Evolutionary conservation across 2,113 vertebrate species (phyloP), one percentile per base, ranked within the genome.

Genomic region (Poeciliopsis prolifica): DNA sequence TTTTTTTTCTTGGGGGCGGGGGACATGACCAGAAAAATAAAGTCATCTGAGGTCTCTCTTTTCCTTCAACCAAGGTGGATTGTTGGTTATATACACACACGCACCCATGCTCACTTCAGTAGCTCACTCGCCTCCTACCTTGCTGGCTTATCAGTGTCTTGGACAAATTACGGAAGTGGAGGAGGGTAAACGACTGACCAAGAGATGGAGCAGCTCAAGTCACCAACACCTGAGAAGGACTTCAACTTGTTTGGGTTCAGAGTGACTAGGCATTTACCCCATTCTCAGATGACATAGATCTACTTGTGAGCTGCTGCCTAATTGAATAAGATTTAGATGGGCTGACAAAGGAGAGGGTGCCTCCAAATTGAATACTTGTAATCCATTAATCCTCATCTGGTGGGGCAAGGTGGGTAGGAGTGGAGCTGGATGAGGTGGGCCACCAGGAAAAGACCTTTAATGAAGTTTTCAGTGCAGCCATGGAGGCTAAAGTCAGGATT

Each of bases 321-420:
- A 93, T 86, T 93, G 92, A 93, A 93, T 80, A 78, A 94, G 94
- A 94, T 91, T 94, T 94, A 93, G 91, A 93, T 90, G 91, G 90
- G 85, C 91, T 91, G 91, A 89, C 85, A 89, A 82, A 77, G 70
- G 87, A 86, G 81, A 73, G 83, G 44, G 78, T 62, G 92, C 83
- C 82, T 87, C 79, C 82, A 89, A 73, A 94, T 93, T 92, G 92
- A 92, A 86, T 77, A 74, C 84, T 89, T 95, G 90, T 92, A 79
- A 91, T 95, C 88, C 93, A 8, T 94, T 95, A 92, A 84, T 83
- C 94, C 88, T 93, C 87, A 92, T 84, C 93, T 92, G 92, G 88
- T 87, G 82, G 90, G 89, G 70, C 74, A 51, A 68, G 61, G 61
- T 76, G 72, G 35, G 62, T 40, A 65, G 31, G 79, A 77, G 42